Evolutionary conservation across 2,113 vertebrate genomes (phyloP).

Genomic region (Apus apus): DNA sequence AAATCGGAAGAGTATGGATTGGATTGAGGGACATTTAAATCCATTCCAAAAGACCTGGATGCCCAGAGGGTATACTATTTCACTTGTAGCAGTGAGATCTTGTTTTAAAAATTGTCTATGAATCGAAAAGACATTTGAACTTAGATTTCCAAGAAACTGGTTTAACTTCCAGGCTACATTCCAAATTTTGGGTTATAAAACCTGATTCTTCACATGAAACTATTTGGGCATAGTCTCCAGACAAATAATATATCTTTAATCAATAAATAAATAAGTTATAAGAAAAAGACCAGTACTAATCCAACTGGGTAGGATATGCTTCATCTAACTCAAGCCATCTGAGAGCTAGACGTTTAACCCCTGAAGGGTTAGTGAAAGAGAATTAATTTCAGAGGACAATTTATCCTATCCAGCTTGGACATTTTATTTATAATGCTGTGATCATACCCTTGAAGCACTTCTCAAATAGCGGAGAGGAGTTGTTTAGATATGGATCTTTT

Average conservation of each 20-base stretch:
- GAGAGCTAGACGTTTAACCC: not conserved
- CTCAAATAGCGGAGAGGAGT: not conserved
- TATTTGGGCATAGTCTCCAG: not conserved
- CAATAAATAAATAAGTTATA: not conserved
- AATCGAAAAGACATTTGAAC: not conserved
- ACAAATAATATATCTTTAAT: not conserved
- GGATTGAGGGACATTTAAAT: not conserved
- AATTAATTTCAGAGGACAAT: not conserved
- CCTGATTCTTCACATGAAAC: not conserved
- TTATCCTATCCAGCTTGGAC: not conserved
- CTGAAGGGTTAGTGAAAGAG: not conserved
- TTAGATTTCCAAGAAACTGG: not conserved
- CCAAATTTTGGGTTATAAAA: not conserved
- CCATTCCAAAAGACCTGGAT: not conserved
- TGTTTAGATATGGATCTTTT: not conserved
- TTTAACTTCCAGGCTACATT: not conserved
- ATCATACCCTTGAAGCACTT: not conserved
- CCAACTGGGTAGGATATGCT: fast-evolving
- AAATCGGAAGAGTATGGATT: not conserved
- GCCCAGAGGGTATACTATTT: not conserved
- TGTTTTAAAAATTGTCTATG: not conserved
- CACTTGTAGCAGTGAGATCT: not conserved
- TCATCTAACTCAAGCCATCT: not conserved
- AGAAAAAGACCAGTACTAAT: not conserved
- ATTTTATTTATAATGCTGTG: not conserved